phyloP scores from a whole-genome alignment of 2,797 vertebrate species.

The Synanceia verrucosa region DNA sequence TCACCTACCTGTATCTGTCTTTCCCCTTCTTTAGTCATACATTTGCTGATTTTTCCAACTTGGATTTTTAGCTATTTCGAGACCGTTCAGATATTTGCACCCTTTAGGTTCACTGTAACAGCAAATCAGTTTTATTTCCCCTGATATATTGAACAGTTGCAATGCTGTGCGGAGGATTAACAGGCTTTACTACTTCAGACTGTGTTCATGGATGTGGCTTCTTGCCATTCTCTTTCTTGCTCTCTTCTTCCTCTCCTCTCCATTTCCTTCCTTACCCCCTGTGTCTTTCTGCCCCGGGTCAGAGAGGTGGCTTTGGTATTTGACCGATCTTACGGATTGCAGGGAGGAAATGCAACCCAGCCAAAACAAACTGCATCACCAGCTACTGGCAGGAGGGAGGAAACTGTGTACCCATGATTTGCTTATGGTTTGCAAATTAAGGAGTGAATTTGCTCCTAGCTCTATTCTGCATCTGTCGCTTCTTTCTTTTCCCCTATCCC shows the following conservation, averaged over 20 bases:
- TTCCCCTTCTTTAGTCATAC: background rate
- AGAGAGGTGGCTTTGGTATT: conserved; percentile 29
- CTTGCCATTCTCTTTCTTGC: background rate
- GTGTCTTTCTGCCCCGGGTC: conserved; percentile 21
- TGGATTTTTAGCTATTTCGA: background rate
- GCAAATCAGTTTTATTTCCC: background rate
- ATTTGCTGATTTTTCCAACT: background rate
- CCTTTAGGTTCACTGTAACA: background rate
- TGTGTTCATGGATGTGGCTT: background rate
- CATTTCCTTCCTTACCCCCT: background rate
- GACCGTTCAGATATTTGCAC: background rate
- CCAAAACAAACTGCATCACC: conserved; percentile 51
- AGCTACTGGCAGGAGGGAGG: conserved; percentile 48
- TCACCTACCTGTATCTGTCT: background rate
- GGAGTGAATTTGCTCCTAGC: conserved; percentile 56
- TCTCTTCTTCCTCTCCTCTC: background rate
- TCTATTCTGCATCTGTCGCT: conserved; percentile 48
- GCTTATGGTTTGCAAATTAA: conserved; percentile 66
- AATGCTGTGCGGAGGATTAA: background rate
- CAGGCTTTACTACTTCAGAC: background rate
- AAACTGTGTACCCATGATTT: conserved; percentile 59
- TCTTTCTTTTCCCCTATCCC: conserved; percentile 15
- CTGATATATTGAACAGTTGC: background rate
- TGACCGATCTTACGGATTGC: conserved; percentile 30
- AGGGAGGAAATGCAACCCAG: conserved; percentile 42